Percentiles rank a stretch among this genome's conserved stretches.
phyloP scores from a whole-genome alignment of 2,888 invertebrate species.

The Cerastis leucographa region DNA sequence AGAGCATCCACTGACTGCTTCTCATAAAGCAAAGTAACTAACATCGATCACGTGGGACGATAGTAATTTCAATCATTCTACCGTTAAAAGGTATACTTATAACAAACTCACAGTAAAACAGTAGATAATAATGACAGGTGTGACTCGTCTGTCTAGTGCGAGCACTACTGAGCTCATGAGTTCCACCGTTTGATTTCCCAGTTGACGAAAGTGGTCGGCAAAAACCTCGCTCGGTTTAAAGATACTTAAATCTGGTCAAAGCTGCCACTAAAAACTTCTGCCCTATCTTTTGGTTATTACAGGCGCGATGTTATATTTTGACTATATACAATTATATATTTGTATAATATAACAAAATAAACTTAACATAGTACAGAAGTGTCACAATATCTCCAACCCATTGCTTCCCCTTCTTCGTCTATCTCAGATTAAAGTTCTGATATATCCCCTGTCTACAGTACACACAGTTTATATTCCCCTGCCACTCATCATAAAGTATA shows the following conservation, averaged over 20 bases:
- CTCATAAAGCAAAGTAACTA: neutral
- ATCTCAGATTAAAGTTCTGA: slow-evolving; percentile 8
- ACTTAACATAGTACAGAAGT: no score
- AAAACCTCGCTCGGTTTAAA: neutral
- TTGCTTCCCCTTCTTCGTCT: neutral
- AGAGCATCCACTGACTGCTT: neutral
- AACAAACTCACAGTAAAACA: neutral
- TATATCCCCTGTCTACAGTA: neutral
- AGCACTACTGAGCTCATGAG: neutral
- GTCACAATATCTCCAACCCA: slow-evolving; percentile 2
- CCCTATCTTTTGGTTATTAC: neutral
- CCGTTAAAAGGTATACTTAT: neutral
- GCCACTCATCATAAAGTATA: slow-evolving; percentile 40
- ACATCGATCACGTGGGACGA: neutral
- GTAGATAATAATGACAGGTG: neutral
- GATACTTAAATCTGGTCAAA: neutral
- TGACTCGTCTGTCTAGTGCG: neutral
- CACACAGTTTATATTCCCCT: slow-evolving; percentile 28
- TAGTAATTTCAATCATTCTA: neutral
- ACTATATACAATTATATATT: neutral
- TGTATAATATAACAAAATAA: neutral
- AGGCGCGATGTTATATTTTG: neutral
- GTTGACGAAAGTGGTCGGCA: neutral
- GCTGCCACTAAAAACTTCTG: neutral
- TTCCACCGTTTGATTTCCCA: neutral